Percentiles rank a stretch among this genome's conserved stretches.
Evolutionary conservation across 2,797 vertebrate genomes (phyloP).

Genomic region (Arctocebus calabarensis): DNA sequence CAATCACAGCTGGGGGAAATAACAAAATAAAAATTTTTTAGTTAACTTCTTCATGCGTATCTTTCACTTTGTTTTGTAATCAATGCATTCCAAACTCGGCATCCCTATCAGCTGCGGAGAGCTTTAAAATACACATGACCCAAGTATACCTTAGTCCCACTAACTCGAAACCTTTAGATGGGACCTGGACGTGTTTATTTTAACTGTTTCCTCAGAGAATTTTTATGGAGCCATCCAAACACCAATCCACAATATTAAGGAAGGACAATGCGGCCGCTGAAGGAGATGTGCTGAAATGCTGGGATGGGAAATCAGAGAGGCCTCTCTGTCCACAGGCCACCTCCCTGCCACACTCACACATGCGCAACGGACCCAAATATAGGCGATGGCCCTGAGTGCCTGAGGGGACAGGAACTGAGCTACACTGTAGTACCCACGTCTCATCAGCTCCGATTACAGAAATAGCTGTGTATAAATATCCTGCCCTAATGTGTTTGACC

Average conservation of each 20-base stretch:
- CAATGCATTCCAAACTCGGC: neutral
- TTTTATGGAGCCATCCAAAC: neutral
- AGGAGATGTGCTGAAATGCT: neutral
- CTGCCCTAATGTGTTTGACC: neutral
- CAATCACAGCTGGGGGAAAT: neutral
- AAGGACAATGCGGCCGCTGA: neutral
- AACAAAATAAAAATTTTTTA: constrained; percentile 1
- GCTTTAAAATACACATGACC: neutral
- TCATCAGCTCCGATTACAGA: constrained; percentile 42
- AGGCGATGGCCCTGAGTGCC: neutral
- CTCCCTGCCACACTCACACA: neutral
- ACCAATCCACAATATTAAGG: neutral
- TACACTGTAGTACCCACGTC: neutral
- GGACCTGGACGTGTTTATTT: neutral
- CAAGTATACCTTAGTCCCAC: neutral
- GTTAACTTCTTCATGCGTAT: neutral
- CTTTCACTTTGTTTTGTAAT: neutral
- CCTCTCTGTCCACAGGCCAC: neutral
- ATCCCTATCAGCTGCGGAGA: neutral
- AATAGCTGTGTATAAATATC: constrained; percentile 55
- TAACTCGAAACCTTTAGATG: neutral
- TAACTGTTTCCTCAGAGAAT: constrained; percentile 11
- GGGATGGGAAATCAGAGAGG: neutral
- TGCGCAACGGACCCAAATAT: neutral
- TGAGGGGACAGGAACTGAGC: neutral